Evolutionary conservation across 2,113 vertebrate genomes (phyloP), one percentile per base, ranked within the genome.

Genomic region (Artemisiospiza belli): DNA sequence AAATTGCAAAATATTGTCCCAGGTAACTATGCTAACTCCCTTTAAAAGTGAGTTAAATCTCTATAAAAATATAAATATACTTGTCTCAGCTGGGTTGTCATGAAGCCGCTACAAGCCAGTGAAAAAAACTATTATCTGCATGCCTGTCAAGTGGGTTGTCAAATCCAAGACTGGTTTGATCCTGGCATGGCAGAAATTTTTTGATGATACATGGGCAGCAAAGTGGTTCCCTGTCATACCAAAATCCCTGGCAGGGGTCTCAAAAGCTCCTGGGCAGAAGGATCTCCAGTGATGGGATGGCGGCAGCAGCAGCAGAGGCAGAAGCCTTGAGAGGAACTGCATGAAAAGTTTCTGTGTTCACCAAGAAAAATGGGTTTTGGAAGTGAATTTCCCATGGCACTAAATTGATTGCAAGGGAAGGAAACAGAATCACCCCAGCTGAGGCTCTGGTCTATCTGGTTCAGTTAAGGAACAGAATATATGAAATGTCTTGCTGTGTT

Each of bases 401-500:
- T 80, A 55, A 77, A 86, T 10, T 63, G 78, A 55, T 69, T 90
- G 74, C 67, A 88, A 80, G 46, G n/a, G 43, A 82, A 85, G 39
- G 84, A 55, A 44, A 41, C 39, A 59, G 61, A 70, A 83, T 77
- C 44, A 83, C 68, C 90, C 20, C 28, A 81, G 74, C 33, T 0
- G 2, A 87, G 39, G 33, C 19, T 93, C 79, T 94, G 59, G 33
- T 79, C 70, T 70, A 5, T 77, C 39, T 39, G 39, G 39, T 39
- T 39, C 39, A 39, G 39, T 39, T 39, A 39, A 86, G 75, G 44
- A 83, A 73, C 39, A 59, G 52, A 93, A 58, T 55, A 43, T 69
- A 69, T 52, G 46, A 90, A 91, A 86, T 37, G 9, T 77, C 43
- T 67, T 83, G 30, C 19, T 94, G 73, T 90, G 87, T 83, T 93